Base-by-base conservation (phyloP, 2,888 invertebrate species). In the Mythimna albipuncta region DNA sequence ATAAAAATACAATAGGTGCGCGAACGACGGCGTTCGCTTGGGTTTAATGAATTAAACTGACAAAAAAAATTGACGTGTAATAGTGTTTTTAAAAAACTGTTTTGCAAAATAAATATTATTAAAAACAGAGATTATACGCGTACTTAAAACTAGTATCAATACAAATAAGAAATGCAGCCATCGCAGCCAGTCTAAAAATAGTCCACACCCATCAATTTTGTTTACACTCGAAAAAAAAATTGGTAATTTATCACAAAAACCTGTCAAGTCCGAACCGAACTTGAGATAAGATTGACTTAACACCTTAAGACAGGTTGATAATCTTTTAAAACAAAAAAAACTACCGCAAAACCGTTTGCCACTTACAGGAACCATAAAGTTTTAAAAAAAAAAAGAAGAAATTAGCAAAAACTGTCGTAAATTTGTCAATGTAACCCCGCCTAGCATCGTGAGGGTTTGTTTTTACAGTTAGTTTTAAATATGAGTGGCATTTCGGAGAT, bases 391-490 rank as follows among this genome's bases (percentile, higher is more conserved):
- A 70, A 79, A 75, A 75, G 68, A 66, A 86, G 86, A 88, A 84
- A 85, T 78, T 72, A 64, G 86, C 88, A 90, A 91, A 91, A 91
- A 91, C 73, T 82, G 81, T 87, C 91, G 91, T 94, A 94, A 93
- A 93, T 93, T 92, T 94, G 93, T 94, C 93, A 93, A 92, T 87
- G 85, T 82, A 69, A 73, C 88, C 77, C 88, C 90, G 90, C 91
- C 90, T 69, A 67, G 68, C 79, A 76, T 57, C 69, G 74, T 54
- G 79, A 75, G 68, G 47, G 87, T 91, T 91, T 91, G 90, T 91
- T 77, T 79, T 79, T 71, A 66, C 79, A 26, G 86, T 78, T 70
- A 66, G 19, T 71, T 74, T 68, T 35, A 50, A 64, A 69, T 69
- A 72, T 67, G 64, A 84, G 35, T 44, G 26, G 38, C 32, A 55